A percentile compares a stretch with the other conserved stretches of the same genome.
These are phyloP conservation scores for Apis cerana DNA, from an alignment of 1,140 invertebrate species.

Conservation along the genomic window DNA sequence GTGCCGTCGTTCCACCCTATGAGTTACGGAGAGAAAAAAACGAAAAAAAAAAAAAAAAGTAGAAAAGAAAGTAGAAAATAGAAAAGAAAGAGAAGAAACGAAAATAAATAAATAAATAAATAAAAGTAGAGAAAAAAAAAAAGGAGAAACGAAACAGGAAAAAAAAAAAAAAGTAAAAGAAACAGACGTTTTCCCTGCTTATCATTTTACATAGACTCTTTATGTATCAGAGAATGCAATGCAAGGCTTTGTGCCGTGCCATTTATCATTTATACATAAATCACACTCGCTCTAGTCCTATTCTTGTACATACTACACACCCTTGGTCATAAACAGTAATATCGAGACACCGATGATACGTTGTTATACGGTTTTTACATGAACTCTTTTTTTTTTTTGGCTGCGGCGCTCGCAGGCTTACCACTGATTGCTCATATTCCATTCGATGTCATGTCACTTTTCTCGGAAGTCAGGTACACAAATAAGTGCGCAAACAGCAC, in stretches of 20 bases:
- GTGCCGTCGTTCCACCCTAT: slow-evolving; percentile 51
- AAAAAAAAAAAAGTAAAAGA: background rate
- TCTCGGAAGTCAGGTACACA: slow-evolving; percentile 58
- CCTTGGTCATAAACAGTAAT: slow-evolving; percentile 62
- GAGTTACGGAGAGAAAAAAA: background rate
- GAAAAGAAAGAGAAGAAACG: background rate
- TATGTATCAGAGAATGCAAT: slow-evolving; percentile 69
- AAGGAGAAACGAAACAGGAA: background rate
- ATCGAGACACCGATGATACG: slow-evolving; percentile 61
- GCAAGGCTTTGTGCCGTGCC: slow-evolving; percentile 71
- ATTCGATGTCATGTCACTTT: slow-evolving; percentile 67
- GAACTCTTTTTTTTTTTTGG: slow-evolving; percentile 57
- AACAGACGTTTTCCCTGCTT: slow-evolving; percentile 59
- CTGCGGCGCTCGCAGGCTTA: slow-evolving; percentile 80
- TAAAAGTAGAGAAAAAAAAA: background rate
- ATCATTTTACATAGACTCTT: slow-evolving; percentile 62
- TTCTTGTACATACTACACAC: slow-evolving; percentile 68
- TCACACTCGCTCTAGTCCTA: slow-evolving; percentile 69
- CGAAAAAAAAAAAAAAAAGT: background rate
- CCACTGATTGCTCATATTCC: slow-evolving; percentile 78
- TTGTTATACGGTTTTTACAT: slow-evolving; percentile 63
- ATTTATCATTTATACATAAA: slow-evolving; percentile 69
- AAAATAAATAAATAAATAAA: background rate
- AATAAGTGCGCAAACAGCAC: slow-evolving; percentile 58
- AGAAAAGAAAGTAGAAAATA: background rate